Conservation (phyloP, 2,113 vertebrate genomes). For the Platichthys flesus region DNA sequence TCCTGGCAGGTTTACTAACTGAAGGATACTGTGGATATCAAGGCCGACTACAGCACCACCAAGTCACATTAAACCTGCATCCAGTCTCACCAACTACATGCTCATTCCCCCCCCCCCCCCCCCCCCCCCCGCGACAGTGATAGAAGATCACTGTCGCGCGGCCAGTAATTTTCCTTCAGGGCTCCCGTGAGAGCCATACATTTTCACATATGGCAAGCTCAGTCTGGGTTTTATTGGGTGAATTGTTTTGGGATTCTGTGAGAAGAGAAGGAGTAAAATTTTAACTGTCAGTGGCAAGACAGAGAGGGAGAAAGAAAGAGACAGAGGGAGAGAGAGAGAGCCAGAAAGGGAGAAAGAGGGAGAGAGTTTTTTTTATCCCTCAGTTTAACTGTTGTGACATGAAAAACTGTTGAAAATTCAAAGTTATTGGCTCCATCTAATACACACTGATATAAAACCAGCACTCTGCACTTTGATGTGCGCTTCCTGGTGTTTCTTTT, state of each 20-base stretch:
- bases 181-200: slow-evolving; percentile 67
- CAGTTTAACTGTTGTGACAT: slow-evolving; percentile 25
- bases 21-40: slow-evolving; percentile 48
- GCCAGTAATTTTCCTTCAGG: slow-evolving; percentile 67
- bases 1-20: slow-evolving; percentile 56
- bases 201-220: slow-evolving; percentile 73
- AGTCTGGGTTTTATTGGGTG: slow-evolving; percentile 67
- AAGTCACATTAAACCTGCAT: slow-evolving; percentile 53
- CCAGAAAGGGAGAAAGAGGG: neutral
- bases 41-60: slow-evolving; percentile 50
- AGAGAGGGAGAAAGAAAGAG: neutral
- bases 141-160: slow-evolving; percentile 53
- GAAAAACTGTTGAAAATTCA: slow-evolving; percentile 13
- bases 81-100: slow-evolving; percentile 37
- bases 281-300: slow-evolving; percentile 59
- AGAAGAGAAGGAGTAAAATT: slow-evolving; percentile 66
- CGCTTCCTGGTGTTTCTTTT: slow-evolving; percentile 10
- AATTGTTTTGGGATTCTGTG: slow-evolving; percentile 73
- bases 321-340: neutral
- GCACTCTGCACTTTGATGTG: neutral
- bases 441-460: slow-evolving; percentile 6
- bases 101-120: neutral
- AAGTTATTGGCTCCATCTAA: slow-evolving; percentile 16
- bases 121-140: too few species aligned
- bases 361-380: slow-evolving; percentile 21